Evolutionary conservation across 2,113 vertebrate species (phyloP), one percentile per base, ranked within the genome.

Genomic region (Mionectes macconnelli): DNA sequence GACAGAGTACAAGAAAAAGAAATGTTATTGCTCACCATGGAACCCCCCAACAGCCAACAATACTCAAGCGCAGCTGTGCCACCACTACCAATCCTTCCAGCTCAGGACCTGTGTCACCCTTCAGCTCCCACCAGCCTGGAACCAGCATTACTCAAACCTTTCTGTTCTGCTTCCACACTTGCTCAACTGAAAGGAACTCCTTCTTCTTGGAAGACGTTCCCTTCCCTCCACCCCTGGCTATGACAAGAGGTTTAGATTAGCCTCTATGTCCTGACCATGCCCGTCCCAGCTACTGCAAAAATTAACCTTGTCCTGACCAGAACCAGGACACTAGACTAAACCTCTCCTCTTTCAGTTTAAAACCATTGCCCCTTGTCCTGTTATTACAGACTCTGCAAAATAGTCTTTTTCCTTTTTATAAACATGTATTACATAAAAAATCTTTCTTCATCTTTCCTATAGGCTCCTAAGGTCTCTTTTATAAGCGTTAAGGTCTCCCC

Each of bases 51-150:
- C 11, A 31, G 8, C 3, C 11, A 33, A 20, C 14, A 37, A 8
- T 10, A 28, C 15, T 33, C 0, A 0, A 6, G 9, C 1, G 0
- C 14, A 42, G 50, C 42, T 67, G 33, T 0, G 0, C 2, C 25
- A 7, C 22, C 8, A 31, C 2, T 2, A 31, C 17, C n/a, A 9
- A 31, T 22, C 10, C 14, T 9, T 49, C 8, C 1, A 2, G 12
- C 21, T 42, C 13, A 3, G 30, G 4, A 31, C 30, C 19, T 15
- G 18, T 20, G 40, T 31, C 39, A 42, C 28, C 13, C 28, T 40
- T 14, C 1, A 2, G 28, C 12, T 42, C 28, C 19, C 28, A 22
- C n/a, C 22, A 21, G 19, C 28, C 31, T 18, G 0, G 1, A 79
- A 4, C 9, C 64, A 45, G 33, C 7, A 11, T 31, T 9, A 13